Evolutionary conservation across 2,113 vertebrate species (phyloP), one percentile per base, ranked within the genome.

Genomic region (Aix galericulata): DNA sequence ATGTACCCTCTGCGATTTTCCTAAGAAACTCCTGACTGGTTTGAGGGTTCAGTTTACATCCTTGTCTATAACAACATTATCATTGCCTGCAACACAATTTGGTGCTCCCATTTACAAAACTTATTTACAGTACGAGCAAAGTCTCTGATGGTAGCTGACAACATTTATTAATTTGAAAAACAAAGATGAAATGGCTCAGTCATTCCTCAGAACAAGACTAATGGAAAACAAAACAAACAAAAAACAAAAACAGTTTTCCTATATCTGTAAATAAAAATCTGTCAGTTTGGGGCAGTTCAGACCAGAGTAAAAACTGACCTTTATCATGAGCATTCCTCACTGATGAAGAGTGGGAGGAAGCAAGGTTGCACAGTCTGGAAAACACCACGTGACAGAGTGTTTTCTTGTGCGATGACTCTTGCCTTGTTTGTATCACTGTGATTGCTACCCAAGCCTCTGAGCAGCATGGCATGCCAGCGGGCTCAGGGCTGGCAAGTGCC

Each of bases 1-100:
- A 89, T 44, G 2, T 85, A 87, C 53, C 32, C 10, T 82, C 23
- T 69, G 66, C 84, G 26, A 44, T 91, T 95, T 97, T 92, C 69
- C 58, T 40, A 58, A 89, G 77, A 92, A 86, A 78, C 72, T 68
- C 21, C 72, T 87, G 68, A 64, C 34, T 83, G 20, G 4, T 63
- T 86, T 72, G 67, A n/a, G 31, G 62, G 23, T 76, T 76, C 63
- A 55, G 31, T 48, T 91, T 79, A 32, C 20, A 22, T 36, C 13
- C 38, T 29, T 63, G 20, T 81, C 38, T 78, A 23, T 69, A 68
- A 32, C 53, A 89, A 32, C 11, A 31, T 14, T 84, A n/a, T 52
- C 23, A 25, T 46, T 91, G 77, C 74, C 53, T 72, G 8, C 74
- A 68, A 25, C 27, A 50, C 56, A 79, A 15, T 36, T 8, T n/a